Evolutionary conservation across 2,113 vertebrate species (phyloP).

Genomic region (Rhea americana): DNA sequence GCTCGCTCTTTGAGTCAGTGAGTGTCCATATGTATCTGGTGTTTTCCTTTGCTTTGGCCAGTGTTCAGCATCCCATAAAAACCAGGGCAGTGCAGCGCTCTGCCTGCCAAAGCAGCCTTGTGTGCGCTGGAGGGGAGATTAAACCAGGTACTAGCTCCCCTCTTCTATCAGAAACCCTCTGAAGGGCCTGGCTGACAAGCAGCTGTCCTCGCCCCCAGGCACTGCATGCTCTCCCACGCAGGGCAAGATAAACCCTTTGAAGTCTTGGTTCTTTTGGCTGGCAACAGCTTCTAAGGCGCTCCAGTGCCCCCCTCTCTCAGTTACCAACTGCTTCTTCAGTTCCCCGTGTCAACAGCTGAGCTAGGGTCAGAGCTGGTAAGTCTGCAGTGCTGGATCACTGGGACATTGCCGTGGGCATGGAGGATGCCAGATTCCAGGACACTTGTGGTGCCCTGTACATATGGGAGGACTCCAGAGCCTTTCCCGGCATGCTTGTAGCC

Average conservation of each 20-base stretch:
- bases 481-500: fast-evolving
- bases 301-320: background rate
- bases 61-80: background rate
- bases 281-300: slow-evolving; percentile 1
- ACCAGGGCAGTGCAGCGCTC: background rate
- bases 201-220: slow-evolving; percentile 26
- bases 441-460: background rate
- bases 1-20: background rate
- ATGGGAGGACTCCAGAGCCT: background rate
- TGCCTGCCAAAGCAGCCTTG: background rate
- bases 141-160: background rate
- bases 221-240: background rate
- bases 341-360: slow-evolving; percentile 22
- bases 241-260: slow-evolving; percentile 41
- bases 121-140: background rate
- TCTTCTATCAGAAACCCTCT: background rate
- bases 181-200: background rate
- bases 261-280: background rate
- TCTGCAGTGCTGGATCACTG: background rate
- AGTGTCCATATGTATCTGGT: background rate
- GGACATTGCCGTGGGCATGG: background rate
- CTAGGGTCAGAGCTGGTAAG: fast-evolving
- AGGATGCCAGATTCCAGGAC: background rate
- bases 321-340: background rate
- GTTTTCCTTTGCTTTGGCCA: background rate